Base-by-base conservation (phyloP, 2,888 invertebrate species). In the Encarsia formosa region DNA sequence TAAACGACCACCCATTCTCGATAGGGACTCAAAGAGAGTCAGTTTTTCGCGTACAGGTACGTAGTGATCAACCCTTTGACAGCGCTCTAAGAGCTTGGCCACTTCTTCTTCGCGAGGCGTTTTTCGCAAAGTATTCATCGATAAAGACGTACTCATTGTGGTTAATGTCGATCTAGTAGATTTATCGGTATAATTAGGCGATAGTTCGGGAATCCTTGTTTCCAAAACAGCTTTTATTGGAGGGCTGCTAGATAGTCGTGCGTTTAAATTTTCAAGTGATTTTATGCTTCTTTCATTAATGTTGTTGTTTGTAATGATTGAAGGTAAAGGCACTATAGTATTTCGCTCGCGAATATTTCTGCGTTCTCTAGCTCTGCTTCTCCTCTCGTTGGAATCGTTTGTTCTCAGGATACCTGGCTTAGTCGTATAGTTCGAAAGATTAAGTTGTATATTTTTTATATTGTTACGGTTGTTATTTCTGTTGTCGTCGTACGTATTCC, bases 1-100 rank as follows among this genome's bases (percentile, higher is more conserved):
- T 56, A 82, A 76, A 9, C 82, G 77, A 1, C 82, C 82, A 4
- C 70, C 68, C 55, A 81, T 77, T 57, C 82, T 76, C 40, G 85
- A 84, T 49, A 86, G 67, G 2, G 85, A 84, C 65, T 87, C 87
- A 65, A 87, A 86, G 18, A 86, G 72, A 13, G 84, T 82, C 22
- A 85, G 76, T 61, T 86, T 83, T 63, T 86, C 86, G 60, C 81
- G 79, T 34, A 87, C 87, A 0, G 87, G 85, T 26, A 86, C 84
- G 65, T 85, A 86, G 61, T 79, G 80, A 54, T 85, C 82, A 15
- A 76, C 75, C 62, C 79, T 77, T 62, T 81, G 81, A 59, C 81
- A 81, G 48, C 77, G 74, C 47, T 77, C 76, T 52, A 79, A 61
- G n/a, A 81, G 65, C 18, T 72, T 68, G 38, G 78, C 78, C 2